These are phyloP conservation scores for Agriopis leucophaearia DNA, from an alignment of 2,888 invertebrate genomes.

Conservation along the genomic window DNA sequence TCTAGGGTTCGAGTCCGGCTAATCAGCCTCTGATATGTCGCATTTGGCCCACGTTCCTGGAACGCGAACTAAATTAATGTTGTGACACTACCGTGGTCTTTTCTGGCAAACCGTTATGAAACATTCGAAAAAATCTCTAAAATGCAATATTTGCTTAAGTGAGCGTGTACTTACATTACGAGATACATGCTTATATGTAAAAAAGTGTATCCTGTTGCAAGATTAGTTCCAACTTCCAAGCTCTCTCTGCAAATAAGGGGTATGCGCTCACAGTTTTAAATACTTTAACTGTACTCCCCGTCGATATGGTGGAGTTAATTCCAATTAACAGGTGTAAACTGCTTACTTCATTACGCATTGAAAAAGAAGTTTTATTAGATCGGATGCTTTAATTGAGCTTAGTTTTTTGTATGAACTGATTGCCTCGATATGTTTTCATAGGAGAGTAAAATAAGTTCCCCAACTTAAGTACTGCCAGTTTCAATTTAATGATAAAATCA, in stretches of 20 bases:
- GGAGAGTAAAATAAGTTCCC: constrained; percentile 3
- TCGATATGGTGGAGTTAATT: constrained; percentile 30
- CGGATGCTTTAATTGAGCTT: constrained; percentile 41
- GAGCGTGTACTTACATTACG: constrained; percentile 23
- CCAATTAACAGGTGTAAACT: constrained; percentile 48
- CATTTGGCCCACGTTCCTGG: constrained; percentile 61
- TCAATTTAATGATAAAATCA: constrained; percentile 24
- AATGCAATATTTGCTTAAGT: constrained; percentile 41
- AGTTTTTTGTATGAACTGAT: constrained; percentile 37
- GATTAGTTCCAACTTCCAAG: constrained; percentile 25
- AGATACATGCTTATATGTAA: constrained; percentile 35
- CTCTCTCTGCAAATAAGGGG: constrained; percentile 43
- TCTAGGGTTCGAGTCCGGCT: constrained; percentile 71
- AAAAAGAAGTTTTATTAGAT: constrained; percentile 38
- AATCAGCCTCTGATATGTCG: constrained; percentile 73
- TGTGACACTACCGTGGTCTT: constrained; percentile 19
- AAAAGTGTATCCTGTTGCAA: constrained; percentile 42
- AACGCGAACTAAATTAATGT: constrained; percentile 49
- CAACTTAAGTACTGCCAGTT: neutral
- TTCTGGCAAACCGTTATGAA: constrained; percentile 24
- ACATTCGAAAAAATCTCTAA: constrained; percentile 34
- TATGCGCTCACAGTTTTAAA: constrained; percentile 38
- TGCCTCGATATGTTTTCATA: constrained; percentile 24
- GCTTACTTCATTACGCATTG: constrained; percentile 39
- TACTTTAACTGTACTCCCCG: constrained; percentile 33